phyloP scores from a whole-genome alignment of 2,113 vertebrate species.

The Connochaetes taurinus region DNA sequence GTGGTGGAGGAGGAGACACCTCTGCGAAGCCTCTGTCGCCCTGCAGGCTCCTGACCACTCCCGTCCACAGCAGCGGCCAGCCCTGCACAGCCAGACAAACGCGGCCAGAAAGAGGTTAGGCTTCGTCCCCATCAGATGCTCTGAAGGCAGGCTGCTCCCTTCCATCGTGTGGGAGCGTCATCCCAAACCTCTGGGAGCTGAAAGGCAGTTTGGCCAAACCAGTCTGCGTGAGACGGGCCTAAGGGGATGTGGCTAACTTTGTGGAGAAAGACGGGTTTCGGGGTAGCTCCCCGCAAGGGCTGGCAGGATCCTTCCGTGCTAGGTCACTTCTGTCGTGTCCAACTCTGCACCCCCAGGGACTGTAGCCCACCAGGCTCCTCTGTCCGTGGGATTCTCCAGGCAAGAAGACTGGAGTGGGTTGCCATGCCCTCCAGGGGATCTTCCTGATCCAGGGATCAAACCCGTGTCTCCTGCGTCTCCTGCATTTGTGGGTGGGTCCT shows the following conservation, averaged over 20 bases:
- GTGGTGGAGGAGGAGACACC: too few species aligned
- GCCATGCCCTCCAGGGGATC: background rate
- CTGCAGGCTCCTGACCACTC: background rate
- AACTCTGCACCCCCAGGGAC: background rate
- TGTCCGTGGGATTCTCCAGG: background rate
- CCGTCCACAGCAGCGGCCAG: background rate
- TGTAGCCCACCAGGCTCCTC: background rate
- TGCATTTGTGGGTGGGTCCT: background rate
- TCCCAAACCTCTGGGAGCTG: too few species aligned
- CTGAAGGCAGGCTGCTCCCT: rapidly evolving
- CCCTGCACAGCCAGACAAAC: rapidly evolving
- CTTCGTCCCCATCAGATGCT: rapidly evolving
- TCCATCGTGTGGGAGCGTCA: rapidly evolving
- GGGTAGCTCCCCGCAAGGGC: background rate
- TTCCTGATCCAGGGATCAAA: background rate
- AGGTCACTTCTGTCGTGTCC: background rate
- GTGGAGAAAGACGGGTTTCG: background rate
- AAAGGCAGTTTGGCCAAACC: background rate
- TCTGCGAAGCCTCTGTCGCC: background rate
- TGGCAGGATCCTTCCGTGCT: background rate
- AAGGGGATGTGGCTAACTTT: rapidly evolving
- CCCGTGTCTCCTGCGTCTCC: background rate
- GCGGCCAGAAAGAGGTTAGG: too few species aligned
- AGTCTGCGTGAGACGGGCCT: background rate
- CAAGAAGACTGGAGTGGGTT: background rate